Base-by-base conservation (phyloP, 2,113 vertebrate species). In the Bos javanicus region DNA sequence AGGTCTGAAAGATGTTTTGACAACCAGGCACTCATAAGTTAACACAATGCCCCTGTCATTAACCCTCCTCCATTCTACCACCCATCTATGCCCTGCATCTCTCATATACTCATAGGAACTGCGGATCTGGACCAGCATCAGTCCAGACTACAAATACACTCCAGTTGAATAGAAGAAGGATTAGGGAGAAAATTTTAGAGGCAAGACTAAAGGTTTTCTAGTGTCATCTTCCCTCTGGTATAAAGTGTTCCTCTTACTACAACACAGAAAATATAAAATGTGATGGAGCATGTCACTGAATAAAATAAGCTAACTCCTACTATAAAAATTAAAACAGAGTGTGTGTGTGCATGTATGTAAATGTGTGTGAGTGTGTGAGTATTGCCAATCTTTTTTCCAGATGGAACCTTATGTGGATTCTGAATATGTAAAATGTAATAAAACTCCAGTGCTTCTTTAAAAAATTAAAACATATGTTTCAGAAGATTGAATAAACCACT, bases 381-480 rank as follows among this genome's bases (percentile, higher is more conserved):
- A 19, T 74, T 50, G 90, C 46, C 21, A 76, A 0, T 43, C 23
- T 80, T 85, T 56, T 71, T 54, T 57, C 90, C 19, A 46, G 5
- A 33, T 76, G 59, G 64, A 89, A 80, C 33, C 30, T 81, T 78
- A 39, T 4, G 10, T 82, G 28, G 14, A 91, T 52, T 86, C 56
- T 36, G 28, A 5, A 26, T 23, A 23, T 43, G 12, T 67, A 36
- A 78, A 87, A 91, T 17, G 25, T 54, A 39, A n/a, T 46, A 28
- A 11, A 52, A 46, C 17, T 30, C 48, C n/a, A 71, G 25, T 26
- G 48, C 91, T 64, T 94, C 7, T 52, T 3, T 78, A 96, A 54
- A 97, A 96, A 87, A 87, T 90, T 94, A 95, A 92, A 97, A 76
- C 60, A 36, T 33, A 23, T 43, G 8, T 64, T 90, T 96, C 26